phyloP scores from a whole-genome alignment of 2,797 vertebrate species.

The Alauda arvensis region DNA sequence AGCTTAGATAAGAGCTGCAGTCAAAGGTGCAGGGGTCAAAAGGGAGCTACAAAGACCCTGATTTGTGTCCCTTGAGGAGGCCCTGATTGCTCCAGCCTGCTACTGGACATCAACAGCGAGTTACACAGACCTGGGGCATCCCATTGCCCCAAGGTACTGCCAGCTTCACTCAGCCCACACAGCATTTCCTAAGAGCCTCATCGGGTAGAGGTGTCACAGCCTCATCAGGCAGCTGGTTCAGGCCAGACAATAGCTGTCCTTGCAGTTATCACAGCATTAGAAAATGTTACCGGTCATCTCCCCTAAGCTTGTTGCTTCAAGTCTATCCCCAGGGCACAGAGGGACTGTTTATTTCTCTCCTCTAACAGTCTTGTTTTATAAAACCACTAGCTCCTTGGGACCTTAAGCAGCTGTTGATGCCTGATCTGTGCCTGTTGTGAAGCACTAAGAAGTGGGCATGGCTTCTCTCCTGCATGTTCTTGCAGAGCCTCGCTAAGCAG shows the following conservation, averaged over 20 bases:
- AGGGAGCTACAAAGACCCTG: not conserved
- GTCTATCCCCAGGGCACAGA: not conserved
- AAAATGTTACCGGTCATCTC: not conserved
- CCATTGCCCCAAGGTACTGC: not conserved
- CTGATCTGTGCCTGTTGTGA: not conserved
- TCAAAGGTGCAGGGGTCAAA: not conserved
- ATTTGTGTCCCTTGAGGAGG: not conserved
- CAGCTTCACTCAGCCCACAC: not conserved
- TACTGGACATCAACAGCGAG: fast-evolving
- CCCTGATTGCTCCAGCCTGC: not conserved
- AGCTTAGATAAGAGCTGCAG: not conserved
- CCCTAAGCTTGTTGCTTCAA: not conserved
- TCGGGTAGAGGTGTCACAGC: not conserved
- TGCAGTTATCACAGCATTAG: not conserved
- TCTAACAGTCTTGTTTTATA: not conserved
- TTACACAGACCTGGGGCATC: not conserved
- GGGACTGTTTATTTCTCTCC: not conserved
- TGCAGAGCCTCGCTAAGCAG: not conserved
- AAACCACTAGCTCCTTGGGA: not conserved
- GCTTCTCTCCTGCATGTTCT: not conserved
- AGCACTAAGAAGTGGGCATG: not conserved
- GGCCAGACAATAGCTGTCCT: not conserved
- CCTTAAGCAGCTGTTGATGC: not conserved
- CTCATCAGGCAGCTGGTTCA: not conserved
- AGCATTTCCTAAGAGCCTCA: not conserved